Percentiles rank a stretch among this genome's conserved stretches.
These are phyloP conservation scores for Pissodes strobi DNA, from an alignment of 1,140 invertebrate species.

Conservation along the genomic window DNA sequence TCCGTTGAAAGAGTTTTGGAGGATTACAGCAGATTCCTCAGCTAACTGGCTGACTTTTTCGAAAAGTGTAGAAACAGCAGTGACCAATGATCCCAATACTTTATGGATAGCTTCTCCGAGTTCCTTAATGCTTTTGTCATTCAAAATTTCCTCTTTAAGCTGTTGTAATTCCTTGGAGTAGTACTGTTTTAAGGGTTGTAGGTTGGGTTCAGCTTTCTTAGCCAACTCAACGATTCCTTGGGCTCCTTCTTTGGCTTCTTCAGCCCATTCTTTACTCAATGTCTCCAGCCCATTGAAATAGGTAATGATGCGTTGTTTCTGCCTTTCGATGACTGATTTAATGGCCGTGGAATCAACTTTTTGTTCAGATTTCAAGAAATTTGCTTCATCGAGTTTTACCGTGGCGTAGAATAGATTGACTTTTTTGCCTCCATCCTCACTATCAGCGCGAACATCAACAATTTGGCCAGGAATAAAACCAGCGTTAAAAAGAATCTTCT, in stretches of 20 bases:
- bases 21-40: constrained; percentile 55
- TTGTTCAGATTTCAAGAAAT: constrained; percentile 71
- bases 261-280: constrained; percentile 25
- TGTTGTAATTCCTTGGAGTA: constrained; percentile 65
- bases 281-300: constrained; percentile 38
- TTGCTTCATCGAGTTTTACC: constrained; percentile 66
- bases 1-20: constrained; percentile 55
- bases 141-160: constrained; percentile 66
- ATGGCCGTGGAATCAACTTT: constrained; percentile 67
- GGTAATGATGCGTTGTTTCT: constrained; percentile 11
- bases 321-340: constrained; percentile 54
- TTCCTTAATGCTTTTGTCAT: constrained; percentile 68
- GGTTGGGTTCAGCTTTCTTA: constrained; percentile 64
- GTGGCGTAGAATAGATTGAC: constrained; percentile 64
- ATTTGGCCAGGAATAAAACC: constrained; percentile 68
- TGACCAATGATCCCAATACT: constrained; percentile 57
- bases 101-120: constrained; percentile 67
- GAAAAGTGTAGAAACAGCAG: constrained; percentile 58
- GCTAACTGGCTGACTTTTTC: constrained; percentile 57
- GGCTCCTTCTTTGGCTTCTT: constrained; percentile 53
- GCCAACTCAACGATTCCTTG: constrained; percentile 58
- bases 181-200: constrained; percentile 62
- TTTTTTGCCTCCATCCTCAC: constrained; percentile 61
- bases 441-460: constrained; percentile 65
- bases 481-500: constrained; percentile 61